Percentiles rank a stretch among this genome's conserved stretches.
These are phyloP conservation scores for Steinernema hermaphroditum DNA, from an alignment of 2,888 invertebrate genomes.

Conservation along the genomic window DNA sequence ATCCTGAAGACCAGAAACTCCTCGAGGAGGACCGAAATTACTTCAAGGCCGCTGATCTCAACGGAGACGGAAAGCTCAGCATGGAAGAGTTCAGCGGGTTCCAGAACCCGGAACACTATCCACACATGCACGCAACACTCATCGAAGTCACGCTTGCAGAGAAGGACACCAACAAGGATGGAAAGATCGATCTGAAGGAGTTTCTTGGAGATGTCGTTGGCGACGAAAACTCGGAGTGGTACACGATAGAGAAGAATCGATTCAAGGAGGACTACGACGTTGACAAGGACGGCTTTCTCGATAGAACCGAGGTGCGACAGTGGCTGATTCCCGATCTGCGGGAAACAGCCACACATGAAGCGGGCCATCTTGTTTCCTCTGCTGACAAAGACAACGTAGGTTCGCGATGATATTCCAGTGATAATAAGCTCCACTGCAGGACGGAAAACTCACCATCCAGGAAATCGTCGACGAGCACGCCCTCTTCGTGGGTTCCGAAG, in stretches of 20 bases:
- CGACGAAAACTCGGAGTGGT: slow-evolving; percentile 46
- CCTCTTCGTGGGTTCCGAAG: slow-evolving; percentile 88
- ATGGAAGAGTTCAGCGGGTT: slow-evolving; percentile 83
- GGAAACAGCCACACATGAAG: slow-evolving; percentile 65
- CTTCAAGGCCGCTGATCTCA: slow-evolving; percentile 78
- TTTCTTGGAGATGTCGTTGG: slow-evolving; percentile 74
- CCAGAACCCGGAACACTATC: slow-evolving; percentile 89
- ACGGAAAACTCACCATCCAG: slow-evolving; percentile 77
- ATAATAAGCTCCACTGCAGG: slow-evolving; percentile 68
- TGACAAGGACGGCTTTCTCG: slow-evolving; percentile 81
- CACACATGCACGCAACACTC: slow-evolving; percentile 75
- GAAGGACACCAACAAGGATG: slow-evolving; percentile 84
- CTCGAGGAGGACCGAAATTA: slow-evolving; percentile 79
- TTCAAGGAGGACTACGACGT: slow-evolving; percentile 84
- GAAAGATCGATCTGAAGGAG: slow-evolving; percentile 82
- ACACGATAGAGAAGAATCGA: slow-evolving; percentile 68
- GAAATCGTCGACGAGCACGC: slow-evolving; percentile 84
- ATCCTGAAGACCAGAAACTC: slow-evolving; percentile 67
- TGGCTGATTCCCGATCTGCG: slow-evolving; percentile 72
- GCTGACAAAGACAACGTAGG: slow-evolving; percentile 79
- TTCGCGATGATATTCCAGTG: slow-evolving; percentile 29
- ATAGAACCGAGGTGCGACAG: slow-evolving; percentile 78
- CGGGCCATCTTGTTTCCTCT: slow-evolving; percentile 68
- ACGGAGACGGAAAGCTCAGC: slow-evolving; percentile 79
- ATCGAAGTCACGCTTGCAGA: slow-evolving; percentile 75